These are phyloP conservation scores for Gobionotothen gibberifrons DNA, from an alignment of 2,797 vertebrate species.

Conservation along the genomic window DNA sequence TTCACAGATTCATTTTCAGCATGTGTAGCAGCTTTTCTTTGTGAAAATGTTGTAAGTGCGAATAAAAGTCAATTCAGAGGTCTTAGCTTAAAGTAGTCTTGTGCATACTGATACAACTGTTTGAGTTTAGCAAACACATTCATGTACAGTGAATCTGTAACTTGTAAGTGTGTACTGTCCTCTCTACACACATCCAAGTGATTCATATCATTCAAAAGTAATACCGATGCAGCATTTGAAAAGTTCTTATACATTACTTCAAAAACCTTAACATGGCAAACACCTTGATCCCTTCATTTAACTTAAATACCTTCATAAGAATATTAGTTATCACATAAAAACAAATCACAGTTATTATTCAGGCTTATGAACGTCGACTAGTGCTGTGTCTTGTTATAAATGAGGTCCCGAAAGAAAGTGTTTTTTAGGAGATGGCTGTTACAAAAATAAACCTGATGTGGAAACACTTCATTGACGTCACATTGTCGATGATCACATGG, in stretches of 20 bases:
- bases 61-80: slow-evolving; percentile 21
- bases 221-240: slow-evolving; percentile 47
- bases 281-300: slow-evolving; percentile 77
- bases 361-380: slow-evolving; percentile 24
- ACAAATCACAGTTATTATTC: slow-evolving; percentile 50
- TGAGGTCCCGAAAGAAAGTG: slow-evolving; percentile 61
- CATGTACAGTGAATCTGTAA: slow-evolving; percentile 15
- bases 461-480: slow-evolving; percentile 12
- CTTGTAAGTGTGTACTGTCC: not conserved
- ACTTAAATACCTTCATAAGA: slow-evolving; percentile 61
- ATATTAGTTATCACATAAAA: slow-evolving; percentile 37
- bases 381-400: slow-evolving; percentile 41
- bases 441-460: slow-evolving; percentile 23
- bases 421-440: slow-evolving; percentile 15
- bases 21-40: slow-evolving; percentile 52
- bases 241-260: slow-evolving; percentile 36
- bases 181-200: not conserved
- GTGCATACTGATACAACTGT: slow-evolving; percentile 9
- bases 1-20: slow-evolving; percentile 21
- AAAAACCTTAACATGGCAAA: slow-evolving; percentile 63
- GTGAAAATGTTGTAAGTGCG: slow-evolving; percentile 25
- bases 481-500: not conserved
- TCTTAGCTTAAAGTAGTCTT: not conserved
- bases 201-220: not conserved
- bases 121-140: slow-evolving; percentile 18